Base-by-base conservation (phyloP, 2,797 vertebrate species). In the Liasis olivaceus region DNA sequence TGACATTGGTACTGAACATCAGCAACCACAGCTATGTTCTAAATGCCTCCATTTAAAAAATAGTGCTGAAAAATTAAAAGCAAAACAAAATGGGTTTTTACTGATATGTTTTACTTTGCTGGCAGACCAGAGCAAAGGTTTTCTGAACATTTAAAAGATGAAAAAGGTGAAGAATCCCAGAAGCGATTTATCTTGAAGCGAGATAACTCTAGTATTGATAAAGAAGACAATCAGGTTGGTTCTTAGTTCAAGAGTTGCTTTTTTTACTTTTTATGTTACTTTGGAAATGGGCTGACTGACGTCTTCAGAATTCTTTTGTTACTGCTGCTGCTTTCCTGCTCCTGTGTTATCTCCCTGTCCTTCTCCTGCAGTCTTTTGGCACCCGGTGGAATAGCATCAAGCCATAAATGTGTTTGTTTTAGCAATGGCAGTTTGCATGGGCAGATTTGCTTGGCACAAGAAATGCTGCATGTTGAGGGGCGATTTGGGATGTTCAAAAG, bases 141-240 rank as follows among this genome's bases (percentile, higher is more conserved):
- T 98, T 96, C 98, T 97, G 98, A 99, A 95, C 97, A 98, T 98
- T 98, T 99, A 98, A 98, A 98, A 95, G 98, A 99, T 97, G 98
- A 99, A 96, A 99, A 98, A 97, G 96, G 97, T 85, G 98, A 99
- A 95, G 99, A 99, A 97, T 98, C 98, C 96, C 98, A 98, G 97
- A 99, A 99, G 98, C 98, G 98, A 97, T 98, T 97, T 95, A 99
- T 99, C 97, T 97, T 99, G 96, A 99, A 99, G 98, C 98, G 99
- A 97, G 98, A 99, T 98, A 99, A 97, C 98, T 98, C 98, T 98
- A 99, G 98, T 98, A 98, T 98, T 94, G 99, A 99, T 97, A 99
- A 99, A 97, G 99, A 99, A 97, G 98, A 98, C 97, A 97, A 97
- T 97, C 98, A 98, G 98, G 98, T 98, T 98, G 98, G 98, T 98